Percentiles rank a stretch among this genome's conserved stretches.
These are phyloP conservation scores for Ameiurus melas DNA, from an alignment of 2,113 vertebrate species.

Conservation along the genomic window DNA sequence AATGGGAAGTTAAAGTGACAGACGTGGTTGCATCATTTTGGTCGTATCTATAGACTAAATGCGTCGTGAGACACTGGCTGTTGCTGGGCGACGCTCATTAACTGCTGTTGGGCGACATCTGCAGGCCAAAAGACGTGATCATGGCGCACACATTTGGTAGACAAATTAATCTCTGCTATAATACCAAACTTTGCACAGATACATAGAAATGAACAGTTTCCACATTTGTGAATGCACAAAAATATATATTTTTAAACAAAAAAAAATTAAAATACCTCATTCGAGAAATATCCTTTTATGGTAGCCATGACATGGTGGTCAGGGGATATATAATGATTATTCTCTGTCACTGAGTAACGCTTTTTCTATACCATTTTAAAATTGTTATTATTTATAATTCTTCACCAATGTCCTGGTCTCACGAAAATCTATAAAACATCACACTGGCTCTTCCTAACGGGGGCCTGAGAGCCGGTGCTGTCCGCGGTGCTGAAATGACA, in stretches of 20 bases:
- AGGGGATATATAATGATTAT: not conserved
- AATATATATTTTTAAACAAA: not conserved
- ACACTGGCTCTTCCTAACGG: not conserved
- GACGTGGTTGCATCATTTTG: slow-evolving; percentile 40
- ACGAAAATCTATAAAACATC: not conserved
- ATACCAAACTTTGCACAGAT: not conserved
- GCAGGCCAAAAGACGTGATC: slow-evolving; percentile 31
- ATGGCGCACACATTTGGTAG: not conserved
- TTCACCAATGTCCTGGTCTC: not conserved
- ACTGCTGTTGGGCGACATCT: slow-evolving; percentile 57
- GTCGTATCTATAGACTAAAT: slow-evolving; percentile 37
- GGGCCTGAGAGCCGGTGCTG: slow-evolving; percentile 43
- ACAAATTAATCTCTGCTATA: not conserved
- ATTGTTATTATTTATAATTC: not conserved
- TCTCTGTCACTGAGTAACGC: not conserved
- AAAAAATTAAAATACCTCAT: not conserved
- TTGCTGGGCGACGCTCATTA: slow-evolving; percentile 19
- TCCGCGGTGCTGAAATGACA: slow-evolving; percentile 65
- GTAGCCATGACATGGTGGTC: not conserved
- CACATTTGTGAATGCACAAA: not conserved
- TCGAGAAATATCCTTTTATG: not conserved
- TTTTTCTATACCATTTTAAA: not conserved
- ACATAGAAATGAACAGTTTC: slow-evolving; percentile 19
- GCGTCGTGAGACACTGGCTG: slow-evolving; percentile 40
- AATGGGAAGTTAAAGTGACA: slow-evolving; percentile 27